Evolutionary conservation across 2,888 invertebrate species (phyloP).

Genomic region (Dolichopus griseipennis): DNA sequence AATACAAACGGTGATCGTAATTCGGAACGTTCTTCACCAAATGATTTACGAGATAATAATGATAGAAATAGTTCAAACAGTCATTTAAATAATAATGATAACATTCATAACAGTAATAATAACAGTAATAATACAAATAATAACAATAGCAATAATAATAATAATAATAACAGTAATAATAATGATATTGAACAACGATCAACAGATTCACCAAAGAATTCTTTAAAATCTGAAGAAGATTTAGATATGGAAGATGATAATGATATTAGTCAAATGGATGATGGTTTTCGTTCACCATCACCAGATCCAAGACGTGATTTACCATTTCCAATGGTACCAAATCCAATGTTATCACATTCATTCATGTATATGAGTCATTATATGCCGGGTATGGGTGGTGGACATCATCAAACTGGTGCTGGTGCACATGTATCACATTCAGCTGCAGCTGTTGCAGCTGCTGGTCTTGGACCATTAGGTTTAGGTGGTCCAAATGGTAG

Average conservation of each 20-base stretch:
- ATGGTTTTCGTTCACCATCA: constrained; percentile 39
- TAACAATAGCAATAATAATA: constrained; percentile 23
- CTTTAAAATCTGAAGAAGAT: constrained; percentile 34
- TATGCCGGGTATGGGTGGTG: constrained; percentile 56
- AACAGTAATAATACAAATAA: constrained; percentile 30
- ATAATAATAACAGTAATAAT: constrained; percentile 28
- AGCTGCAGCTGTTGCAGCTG: constrained; percentile 40
- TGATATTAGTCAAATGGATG: constrained; percentile 40
- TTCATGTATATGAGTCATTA: constrained; percentile 91
- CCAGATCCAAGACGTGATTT: constrained; percentile 48
- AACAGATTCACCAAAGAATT: constrained; percentile 24
- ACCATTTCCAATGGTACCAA: constrained; percentile 76
- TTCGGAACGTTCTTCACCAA: constrained; percentile 1
- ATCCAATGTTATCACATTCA: constrained; percentile 80
- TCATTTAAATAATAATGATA: constrained; percentile 15
- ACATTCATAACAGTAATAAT: constrained; percentile 21
- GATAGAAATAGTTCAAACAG: background rate
- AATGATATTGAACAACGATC: constrained; percentile 41
- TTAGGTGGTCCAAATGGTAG: constrained; percentile 7
- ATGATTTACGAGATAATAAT: background rate
- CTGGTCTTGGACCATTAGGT: background rate
- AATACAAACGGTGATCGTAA: background rate
- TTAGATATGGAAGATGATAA: constrained; percentile 43
- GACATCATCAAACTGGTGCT: constrained; percentile 31
- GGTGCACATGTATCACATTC: constrained; percentile 33